phyloP scores from a whole-genome alignment of 2,113 vertebrate species.

The Mirza zaza region DNA sequence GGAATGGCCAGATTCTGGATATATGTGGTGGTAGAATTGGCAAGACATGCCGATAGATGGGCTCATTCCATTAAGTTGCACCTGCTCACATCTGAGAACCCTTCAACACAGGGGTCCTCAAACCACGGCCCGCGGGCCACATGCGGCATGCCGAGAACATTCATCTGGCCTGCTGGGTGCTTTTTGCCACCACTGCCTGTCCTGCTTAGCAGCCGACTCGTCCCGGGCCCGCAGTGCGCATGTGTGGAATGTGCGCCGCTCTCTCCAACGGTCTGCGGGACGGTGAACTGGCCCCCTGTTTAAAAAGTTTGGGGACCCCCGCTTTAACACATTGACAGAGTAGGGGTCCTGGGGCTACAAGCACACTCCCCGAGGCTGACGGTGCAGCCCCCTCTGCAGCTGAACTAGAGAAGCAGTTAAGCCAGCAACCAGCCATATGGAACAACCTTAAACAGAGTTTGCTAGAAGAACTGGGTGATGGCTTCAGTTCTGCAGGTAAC shows the following conservation, averaged over 20 bases:
- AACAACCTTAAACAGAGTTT: not conserved
- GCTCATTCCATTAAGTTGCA: not conserved
- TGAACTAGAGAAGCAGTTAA: not conserved
- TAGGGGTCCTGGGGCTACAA: not conserved
- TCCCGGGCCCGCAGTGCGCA: too few species aligned
- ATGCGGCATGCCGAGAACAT: too few species aligned
- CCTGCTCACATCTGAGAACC: not conserved
- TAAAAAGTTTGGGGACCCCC: too few species aligned
- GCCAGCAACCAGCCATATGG: too few species aligned
- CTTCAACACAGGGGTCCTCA: not conserved
- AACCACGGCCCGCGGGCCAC: too few species aligned
- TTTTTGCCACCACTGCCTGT: too few species aligned
- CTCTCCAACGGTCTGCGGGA: too few species aligned
- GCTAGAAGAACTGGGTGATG: not conserved
- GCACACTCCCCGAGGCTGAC: not conserved
- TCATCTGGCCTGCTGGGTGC: accelerated
- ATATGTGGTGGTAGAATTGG: not conserved
- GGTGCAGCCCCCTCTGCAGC: not conserved
- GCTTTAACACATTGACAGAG: not conserved
- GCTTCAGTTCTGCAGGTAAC: not conserved
- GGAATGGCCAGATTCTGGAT: not conserved
- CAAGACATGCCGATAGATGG: not conserved
- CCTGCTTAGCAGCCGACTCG: too few species aligned
- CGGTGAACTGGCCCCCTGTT: too few species aligned
- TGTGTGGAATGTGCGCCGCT: too few species aligned